These are phyloP conservation scores for Galleria mellonella DNA, from an alignment of 1,140 invertebrate species.

Conservation along the genomic window DNA sequence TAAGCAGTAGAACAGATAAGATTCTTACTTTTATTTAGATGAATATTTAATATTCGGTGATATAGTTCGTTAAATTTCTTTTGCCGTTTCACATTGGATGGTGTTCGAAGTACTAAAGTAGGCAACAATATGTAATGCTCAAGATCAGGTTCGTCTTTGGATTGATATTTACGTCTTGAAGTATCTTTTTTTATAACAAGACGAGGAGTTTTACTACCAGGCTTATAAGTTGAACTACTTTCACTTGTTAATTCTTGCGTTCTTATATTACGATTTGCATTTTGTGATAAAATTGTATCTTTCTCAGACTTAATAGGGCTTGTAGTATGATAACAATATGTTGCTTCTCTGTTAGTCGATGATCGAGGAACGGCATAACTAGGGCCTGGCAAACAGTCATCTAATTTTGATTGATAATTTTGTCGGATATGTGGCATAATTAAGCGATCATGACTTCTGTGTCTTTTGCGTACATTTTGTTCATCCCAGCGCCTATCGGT, in stretches of 20 bases:
- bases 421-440: constrained; percentile 16
- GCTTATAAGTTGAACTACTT: constrained; percentile 31
- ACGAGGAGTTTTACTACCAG: constrained; percentile 31
- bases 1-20: too few species aligned
- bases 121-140: constrained; percentile 61
- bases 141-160: constrained; percentile 44
- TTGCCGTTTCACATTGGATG: constrained; percentile 61
- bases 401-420: constrained; percentile 15
- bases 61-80: constrained; percentile 64
- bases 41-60: constrained; percentile 51
- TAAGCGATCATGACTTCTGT: constrained; percentile 36
- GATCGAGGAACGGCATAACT: constrained; percentile 31
- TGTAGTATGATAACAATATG: constrained; percentile 44
- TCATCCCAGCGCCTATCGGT: constrained; percentile 22
- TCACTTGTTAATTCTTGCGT: constrained; percentile 18
- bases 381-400: constrained; percentile 43
- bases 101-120: constrained; percentile 59
- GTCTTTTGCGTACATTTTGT: constrained; percentile 16
- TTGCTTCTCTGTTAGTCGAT: constrained; percentile 27
- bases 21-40: constrained; percentile 36
- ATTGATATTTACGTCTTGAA: constrained; percentile 27
- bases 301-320: constrained; percentile 19
- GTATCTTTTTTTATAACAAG: constrained; percentile 50
- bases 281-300: background rate
- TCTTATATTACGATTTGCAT: constrained; percentile 6